A percentile compares a stretch with the other conserved stretches of the same genome.
These are phyloP conservation scores for Ardeotis arabs DNA, from an alignment of 2,113 vertebrate genomes.

Conservation along the genomic window DNA sequence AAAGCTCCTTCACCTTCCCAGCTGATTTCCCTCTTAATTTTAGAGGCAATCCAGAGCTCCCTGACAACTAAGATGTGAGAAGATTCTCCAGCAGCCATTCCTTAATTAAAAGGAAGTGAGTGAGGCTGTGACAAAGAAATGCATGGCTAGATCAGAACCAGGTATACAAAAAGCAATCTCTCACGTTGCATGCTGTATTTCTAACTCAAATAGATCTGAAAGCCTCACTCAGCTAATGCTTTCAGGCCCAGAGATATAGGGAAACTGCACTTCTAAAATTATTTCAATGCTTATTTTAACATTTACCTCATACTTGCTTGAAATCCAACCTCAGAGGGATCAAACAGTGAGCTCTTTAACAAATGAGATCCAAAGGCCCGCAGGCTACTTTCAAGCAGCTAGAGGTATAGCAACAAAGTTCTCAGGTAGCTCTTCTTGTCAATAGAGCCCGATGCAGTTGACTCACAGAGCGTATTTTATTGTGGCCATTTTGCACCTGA, in stretches of 20 bases:
- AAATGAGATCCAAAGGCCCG: neutral
- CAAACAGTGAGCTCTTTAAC: neutral
- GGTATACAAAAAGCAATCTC: neutral
- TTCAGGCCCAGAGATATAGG: neutral
- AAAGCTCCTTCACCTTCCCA: conserved; percentile 5
- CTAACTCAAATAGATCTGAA: neutral
- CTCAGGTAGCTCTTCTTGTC: neutral
- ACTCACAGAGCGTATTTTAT: neutral
- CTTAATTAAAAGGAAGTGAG: neutral
- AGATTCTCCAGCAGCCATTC: neutral
- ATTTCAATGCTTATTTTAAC: neutral
- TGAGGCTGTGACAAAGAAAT: neutral
- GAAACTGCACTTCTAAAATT: neutral
- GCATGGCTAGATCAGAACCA: neutral
- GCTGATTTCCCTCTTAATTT: neutral
- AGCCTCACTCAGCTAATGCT: neutral
- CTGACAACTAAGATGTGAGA: neutral
- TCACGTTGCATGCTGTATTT: neutral
- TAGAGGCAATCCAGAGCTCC: neutral
- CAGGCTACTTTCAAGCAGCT: neutral
- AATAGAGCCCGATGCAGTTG: neutral
- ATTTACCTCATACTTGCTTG: neutral
- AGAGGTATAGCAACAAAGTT: neutral
- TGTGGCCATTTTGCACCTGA: neutral
- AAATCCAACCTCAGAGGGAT: neutral